Percentiles rank a stretch among this genome's conserved stretches.
Conservation (phyloP, 2,888 invertebrate genomes). For the Suillia variegata region DNA sequence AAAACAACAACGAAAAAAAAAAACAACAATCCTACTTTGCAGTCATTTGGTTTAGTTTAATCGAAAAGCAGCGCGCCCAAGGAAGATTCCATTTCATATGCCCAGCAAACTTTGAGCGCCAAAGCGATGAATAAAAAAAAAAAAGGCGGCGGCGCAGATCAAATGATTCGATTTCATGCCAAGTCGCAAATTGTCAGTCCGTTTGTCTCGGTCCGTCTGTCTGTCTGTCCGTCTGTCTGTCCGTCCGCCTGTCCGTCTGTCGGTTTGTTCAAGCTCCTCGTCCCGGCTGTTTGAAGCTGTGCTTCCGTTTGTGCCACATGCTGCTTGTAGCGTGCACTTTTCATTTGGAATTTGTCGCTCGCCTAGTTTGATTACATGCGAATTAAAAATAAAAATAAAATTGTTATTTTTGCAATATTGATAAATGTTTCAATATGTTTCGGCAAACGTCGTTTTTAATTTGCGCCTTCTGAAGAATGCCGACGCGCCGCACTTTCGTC, state of each 20-base stretch:
- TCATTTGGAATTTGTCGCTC: constrained; percentile 17
- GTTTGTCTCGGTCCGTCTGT: constrained; percentile 24
- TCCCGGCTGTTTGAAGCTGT: no score
- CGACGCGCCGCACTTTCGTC: constrained; percentile 19
- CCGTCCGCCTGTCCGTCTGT: constrained; percentile 4
- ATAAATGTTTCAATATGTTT: constrained; percentile 30
- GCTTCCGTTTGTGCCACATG: neutral
- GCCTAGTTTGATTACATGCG: constrained; percentile 27
- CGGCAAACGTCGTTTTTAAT: constrained; percentile 19
- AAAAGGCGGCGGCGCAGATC: constrained; percentile 55
- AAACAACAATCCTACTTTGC: constrained; percentile 15
- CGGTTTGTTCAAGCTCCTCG: neutral
- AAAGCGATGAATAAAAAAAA: no score
- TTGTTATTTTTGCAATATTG: constrained; percentile 22
- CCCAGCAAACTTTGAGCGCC: constrained; percentile 16
- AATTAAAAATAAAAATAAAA: no score
- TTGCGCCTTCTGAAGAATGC: constrained; percentile 13
- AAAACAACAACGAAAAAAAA: neutral
- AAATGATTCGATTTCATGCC: constrained; percentile 56
- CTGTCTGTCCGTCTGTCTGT: constrained; percentile 19
- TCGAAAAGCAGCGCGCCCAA: neutral
- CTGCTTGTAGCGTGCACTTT: constrained; percentile 5
- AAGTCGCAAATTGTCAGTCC: constrained; percentile 54
- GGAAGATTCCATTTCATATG: constrained; percentile 35
- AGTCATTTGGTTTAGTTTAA: constrained; percentile 57